Evolutionary conservation across 2,888 invertebrate species (phyloP).

Genomic region (Drosophila lacicola): DNA sequence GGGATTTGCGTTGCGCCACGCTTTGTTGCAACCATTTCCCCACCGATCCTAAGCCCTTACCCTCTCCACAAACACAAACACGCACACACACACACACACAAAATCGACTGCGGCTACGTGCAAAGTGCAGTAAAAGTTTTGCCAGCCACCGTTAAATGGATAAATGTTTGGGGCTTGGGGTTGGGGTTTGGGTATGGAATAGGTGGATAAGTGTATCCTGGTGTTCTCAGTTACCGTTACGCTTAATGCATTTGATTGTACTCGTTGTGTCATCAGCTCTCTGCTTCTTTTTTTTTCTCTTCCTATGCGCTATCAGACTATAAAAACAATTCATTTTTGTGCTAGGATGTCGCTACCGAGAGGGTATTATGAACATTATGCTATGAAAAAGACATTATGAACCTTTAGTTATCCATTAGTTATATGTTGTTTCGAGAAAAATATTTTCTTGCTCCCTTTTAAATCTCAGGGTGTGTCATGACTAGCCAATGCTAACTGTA

Average conservation of each 20-base stretch:
- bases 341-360: not conserved
- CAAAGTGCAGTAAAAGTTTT: constrained; percentile 58
- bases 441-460: too few species aligned
- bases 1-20: constrained; percentile 64
- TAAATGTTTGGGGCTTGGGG: constrained; percentile 47
- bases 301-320: constrained; percentile 18
- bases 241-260: constrained; percentile 72
- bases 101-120: constrained; percentile 59
- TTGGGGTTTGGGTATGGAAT: not conserved
- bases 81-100: too few species aligned
- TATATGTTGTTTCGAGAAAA: too few species aligned
- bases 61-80: not conserved
- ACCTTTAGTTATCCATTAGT: too few species aligned
- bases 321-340: constrained; percentile 1
- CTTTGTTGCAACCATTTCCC: constrained; percentile 46
- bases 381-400: not conserved
- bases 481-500: too few species aligned
- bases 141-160: constrained; percentile 53
- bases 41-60: not conserved
- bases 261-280: constrained; percentile 41
- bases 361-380: constrained; percentile 4
- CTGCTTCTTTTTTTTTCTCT: not conserved
- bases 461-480: too few species aligned
- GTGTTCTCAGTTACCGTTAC: constrained; percentile 70
- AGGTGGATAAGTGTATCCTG: constrained; percentile 35